Base-by-base conservation (phyloP, 2,888 invertebrate species). In the Terebella lapidaria region DNA sequence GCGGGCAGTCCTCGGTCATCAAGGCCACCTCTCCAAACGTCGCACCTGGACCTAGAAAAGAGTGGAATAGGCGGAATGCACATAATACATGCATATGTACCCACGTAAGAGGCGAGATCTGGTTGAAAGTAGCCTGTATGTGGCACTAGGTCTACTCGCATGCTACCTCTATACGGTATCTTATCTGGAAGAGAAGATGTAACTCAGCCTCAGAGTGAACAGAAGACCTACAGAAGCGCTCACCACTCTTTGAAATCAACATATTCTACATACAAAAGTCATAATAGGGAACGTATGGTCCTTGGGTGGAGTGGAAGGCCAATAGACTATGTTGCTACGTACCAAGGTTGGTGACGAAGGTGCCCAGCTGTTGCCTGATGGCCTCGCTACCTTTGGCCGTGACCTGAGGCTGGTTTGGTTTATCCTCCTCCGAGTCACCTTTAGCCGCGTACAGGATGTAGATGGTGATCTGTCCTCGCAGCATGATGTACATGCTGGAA, bases 1-100 rank as follows among this genome's bases (percentile, higher is more conserved):
- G 70, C 55, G 75, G 70, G 49, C 74, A 73, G 61, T 76, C 76
- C n/a, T 76, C 76, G 18, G 72, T 73, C 29, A 75, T 70, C n/a
- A 80, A 69, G 2, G 80, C 79, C 24, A 79, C 77, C 60, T 79
- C 80, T 2, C 80, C 80, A 58, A 80, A 79, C 15, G 77, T 75
- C 28, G 71, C 69, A 1, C 80, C 80, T 30, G 74, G 69, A 10
- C 72, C 79, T 79, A 57, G 1, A 29, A 28, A 5, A 49, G 35
- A 18, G 35, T 10, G 35, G 35, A n/a, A 35, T 10, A 35, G 35
- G 35, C 10, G 35, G 35, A 35, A 18, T 35, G 35, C 10, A 35
- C 18, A 35, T 15, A 10, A 35, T 15, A 10, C 35, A 35, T 18
- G 35, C 10, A 18, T 18, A 35, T 35, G 35, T n/a, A n/a, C n/a